Base-by-base conservation (phyloP, 2,113 vertebrate genomes). In the Telmatochromis bifrenatus region DNA sequence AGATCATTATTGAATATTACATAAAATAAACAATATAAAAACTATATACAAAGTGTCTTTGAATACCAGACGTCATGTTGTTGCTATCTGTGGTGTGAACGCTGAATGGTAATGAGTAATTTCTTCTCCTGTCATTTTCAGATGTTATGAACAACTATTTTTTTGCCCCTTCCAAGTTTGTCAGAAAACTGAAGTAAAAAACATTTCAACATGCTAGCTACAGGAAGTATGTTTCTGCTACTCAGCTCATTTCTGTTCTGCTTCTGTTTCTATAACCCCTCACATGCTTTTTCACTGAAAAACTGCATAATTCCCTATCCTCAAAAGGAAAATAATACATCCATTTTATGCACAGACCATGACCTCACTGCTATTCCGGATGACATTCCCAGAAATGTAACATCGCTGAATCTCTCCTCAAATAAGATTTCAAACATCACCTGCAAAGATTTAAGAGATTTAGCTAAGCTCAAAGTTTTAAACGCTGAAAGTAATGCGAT, bases 241-340 rank as follows among this genome's bases (percentile, higher is more conserved):
- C 58, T 13, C 62, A 3, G 81, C 10, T 42, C 42, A n/a, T 54
- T 81, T 56, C 37, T 68, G n/a, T 89, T 31, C 35, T 47, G 81
- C 47, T 56, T 82, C 79, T 62, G 77, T n/a, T n/a, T 81, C 15
- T 62, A 73, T 45, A 28, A 82, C 28, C 35, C 21, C 11, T 87
- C 31, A 4, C 37, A 31, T 21, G 13, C 79, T 54, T 91, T 87
- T 42, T 87, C 84, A 1, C 87, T 90, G 33, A 90, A 87, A 58
- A 83, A 56, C 86, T 93, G 92, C 55, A n/a, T 1, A 26, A 82
- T 68, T 12, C 0, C 7, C 17, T 88, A 28, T 26, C 51, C 55
- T 31, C 23, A 47, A 19, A 5, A 19, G 9, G 42, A 1, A 75
- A 75, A 49, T 1, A 31, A 19, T 5, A 28, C 15, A 28, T 31